A percentile compares a stretch with the other conserved stretches of the same genome.
phyloP scores from a whole-genome alignment of 2,113 vertebrate species.

The Myotis davidii region DNA sequence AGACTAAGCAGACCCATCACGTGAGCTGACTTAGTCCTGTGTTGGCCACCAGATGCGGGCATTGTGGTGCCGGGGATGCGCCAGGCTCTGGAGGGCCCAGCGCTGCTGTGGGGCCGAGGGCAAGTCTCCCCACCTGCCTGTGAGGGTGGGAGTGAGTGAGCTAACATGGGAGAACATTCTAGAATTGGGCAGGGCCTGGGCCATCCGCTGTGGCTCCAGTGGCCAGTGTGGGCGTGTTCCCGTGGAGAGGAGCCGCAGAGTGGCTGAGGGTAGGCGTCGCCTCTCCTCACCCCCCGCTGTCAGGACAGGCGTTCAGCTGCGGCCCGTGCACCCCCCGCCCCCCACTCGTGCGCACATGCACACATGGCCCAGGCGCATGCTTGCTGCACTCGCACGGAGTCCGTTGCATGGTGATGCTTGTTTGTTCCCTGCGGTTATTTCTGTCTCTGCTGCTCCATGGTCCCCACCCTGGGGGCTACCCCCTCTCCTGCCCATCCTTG shows the following conservation, averaged over 20 bases:
- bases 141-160: not conserved
- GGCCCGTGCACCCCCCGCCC: fast-evolving
- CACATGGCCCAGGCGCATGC: fast-evolving
- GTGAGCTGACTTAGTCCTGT: fast-evolving
- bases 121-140: not conserved
- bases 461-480: not conserved
- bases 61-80: fast-evolving
- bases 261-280: fast-evolving
- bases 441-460: not conserved
- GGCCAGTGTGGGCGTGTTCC: fast-evolving
- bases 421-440: not conserved
- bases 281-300: fast-evolving
- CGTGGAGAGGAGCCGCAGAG: fast-evolving
- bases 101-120: not conserved
- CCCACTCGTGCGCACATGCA: fast-evolving
- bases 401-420: not conserved
- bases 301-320: not conserved
- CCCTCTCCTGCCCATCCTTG: not conserved
- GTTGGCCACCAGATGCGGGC: fast-evolving
- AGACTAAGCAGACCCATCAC: fast-evolving
- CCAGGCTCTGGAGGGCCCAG: not conserved
- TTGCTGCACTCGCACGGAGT: fast-evolving
- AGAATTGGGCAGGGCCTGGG: not conserved
- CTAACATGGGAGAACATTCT: not conserved
- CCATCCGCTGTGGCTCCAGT: too few species aligned